phyloP scores from a whole-genome alignment of 2,888 invertebrate species.

The Drosophila phalerata region DNA sequence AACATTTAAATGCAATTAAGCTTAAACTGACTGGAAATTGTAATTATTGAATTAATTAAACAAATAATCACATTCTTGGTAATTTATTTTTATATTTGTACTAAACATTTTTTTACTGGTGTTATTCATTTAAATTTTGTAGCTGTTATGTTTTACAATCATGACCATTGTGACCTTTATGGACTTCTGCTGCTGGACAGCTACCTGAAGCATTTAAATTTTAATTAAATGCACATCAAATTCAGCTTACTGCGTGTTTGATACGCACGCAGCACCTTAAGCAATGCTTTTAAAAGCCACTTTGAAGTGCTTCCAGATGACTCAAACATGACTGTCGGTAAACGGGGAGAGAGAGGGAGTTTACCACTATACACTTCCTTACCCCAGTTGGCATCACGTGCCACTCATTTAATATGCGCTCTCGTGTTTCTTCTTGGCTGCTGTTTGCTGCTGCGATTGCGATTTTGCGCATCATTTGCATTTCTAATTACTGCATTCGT shows the following conservation, averaged over 20 bases:
- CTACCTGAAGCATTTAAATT: conserved; percentile 26
- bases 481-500: conserved; percentile 66
- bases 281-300: conserved; percentile 23
- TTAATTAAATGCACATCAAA: conserved; percentile 58
- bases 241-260: conserved; percentile 30
- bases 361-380: neutral
- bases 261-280: conserved; percentile 30
- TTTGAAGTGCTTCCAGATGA: conserved; percentile 41
- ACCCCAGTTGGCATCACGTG: conserved; percentile 34
- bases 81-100: neutral
- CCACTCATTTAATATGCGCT: conserved; percentile 52
- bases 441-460: conserved; percentile 35
- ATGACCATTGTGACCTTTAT: conserved; percentile 28
- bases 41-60: neutral
- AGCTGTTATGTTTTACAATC: neutral
- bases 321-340: neutral
- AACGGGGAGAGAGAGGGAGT: neutral
- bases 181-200: neutral
- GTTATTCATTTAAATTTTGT: neutral
- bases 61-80: neutral
- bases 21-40: neutral
- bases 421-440: conserved; percentile 37
- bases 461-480: conserved; percentile 64
- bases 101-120: neutral
- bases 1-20: neutral